Conservation (phyloP, 2,888 invertebrate genomes). For the Xestia sexstrigata region DNA sequence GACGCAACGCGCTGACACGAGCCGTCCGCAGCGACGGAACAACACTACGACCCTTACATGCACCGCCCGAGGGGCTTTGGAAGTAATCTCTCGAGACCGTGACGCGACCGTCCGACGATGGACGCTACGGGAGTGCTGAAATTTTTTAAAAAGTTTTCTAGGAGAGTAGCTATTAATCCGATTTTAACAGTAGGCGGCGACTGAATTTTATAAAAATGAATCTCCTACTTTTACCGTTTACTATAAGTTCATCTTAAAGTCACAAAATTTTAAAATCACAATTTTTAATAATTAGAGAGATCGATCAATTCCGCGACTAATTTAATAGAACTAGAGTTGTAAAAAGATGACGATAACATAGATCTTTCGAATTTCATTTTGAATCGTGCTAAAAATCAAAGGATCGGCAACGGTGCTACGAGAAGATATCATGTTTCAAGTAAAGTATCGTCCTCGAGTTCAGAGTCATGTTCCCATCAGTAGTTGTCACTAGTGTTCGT, state of each 20-base stretch:
- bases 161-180: constrained; percentile 84
- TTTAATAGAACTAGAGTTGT: constrained; percentile 82
- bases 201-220: constrained; percentile 88
- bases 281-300: constrained; percentile 76
- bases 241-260: constrained; percentile 84
- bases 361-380: constrained; percentile 80
- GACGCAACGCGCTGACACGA: constrained; percentile 73
- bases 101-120: constrained; percentile 74
- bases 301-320: constrained; percentile 79
- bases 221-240: constrained; percentile 85
- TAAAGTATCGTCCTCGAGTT: constrained; percentile 75
- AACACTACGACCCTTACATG: constrained; percentile 79
- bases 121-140: constrained; percentile 80
- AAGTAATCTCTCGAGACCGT: constrained; percentile 73
- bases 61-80: constrained; percentile 80
- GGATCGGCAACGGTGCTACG: constrained; percentile 88
- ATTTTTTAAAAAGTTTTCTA: constrained; percentile 88
- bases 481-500: constrained; percentile 83
- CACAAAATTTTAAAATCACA: constrained; percentile 79
- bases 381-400: constrained; percentile 80
- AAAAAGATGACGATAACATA: constrained; percentile 82
- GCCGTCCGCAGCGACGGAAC: constrained; percentile 66
- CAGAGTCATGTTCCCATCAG: constrained; percentile 78
- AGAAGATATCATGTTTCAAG: constrained; percentile 74
- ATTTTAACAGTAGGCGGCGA: constrained; percentile 88